Evolutionary conservation across 2,888 invertebrate genomes (phyloP).

Genomic region (Hypomecis punctinalis): DNA sequence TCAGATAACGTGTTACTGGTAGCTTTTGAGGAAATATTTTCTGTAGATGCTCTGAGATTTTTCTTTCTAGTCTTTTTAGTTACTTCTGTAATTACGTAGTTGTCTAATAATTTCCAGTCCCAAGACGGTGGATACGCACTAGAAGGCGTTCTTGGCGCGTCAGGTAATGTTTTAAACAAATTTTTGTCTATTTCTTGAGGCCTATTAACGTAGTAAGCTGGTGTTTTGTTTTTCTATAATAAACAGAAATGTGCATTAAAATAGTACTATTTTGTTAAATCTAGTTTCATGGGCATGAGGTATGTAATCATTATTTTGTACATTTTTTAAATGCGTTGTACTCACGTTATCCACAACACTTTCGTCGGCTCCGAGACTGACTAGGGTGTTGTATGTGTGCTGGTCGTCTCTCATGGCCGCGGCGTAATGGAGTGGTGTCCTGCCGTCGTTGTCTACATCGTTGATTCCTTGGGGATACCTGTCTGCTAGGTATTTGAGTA

Average conservation of each 20-base stretch:
- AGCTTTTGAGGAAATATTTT: conserved; percentile 79
- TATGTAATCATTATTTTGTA: neutral
- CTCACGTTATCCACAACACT: conserved; percentile 93
- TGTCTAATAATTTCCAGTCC: conserved; percentile 89
- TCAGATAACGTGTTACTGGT: conserved; percentile 75
- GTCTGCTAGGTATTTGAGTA: conserved; percentile 89
- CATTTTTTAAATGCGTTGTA: conserved; percentile 24
- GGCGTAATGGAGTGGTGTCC: conserved; percentile 95
- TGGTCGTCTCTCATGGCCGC: conserved; percentile 92
- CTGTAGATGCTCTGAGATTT: conserved; percentile 69
- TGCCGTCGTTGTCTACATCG: conserved; percentile 91
- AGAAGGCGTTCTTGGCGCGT: conserved; percentile 92
- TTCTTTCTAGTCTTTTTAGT: conserved; percentile 74
- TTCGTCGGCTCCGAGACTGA: conserved; percentile 93
- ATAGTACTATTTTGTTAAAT: neutral
- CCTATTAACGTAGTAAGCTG: conserved; percentile 91
- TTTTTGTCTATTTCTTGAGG: conserved; percentile 91
- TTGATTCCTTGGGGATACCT: conserved; percentile 89
- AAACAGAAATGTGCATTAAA: conserved; percentile 31
- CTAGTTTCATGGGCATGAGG: neutral
- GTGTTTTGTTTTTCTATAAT: conserved; percentile 92
- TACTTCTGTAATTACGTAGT: conserved; percentile 74
- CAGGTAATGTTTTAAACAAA: conserved; percentile 89
- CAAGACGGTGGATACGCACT: conserved; percentile 88
- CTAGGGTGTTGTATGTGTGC: conserved; percentile 90